Conservation (phyloP, 2,113 vertebrate species). For the Dermatemys mawii region DNA sequence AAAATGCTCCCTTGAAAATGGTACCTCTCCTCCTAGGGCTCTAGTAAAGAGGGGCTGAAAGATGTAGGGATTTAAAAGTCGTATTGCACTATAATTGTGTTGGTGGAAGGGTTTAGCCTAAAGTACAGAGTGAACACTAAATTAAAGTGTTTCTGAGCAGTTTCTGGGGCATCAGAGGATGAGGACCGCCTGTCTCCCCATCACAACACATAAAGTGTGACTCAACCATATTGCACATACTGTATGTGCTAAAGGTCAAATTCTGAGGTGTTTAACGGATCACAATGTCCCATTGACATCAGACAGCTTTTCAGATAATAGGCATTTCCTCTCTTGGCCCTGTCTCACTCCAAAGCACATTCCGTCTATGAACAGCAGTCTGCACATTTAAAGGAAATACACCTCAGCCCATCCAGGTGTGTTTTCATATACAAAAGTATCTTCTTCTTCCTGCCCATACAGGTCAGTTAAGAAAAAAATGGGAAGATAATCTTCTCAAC, state of each 20-base stretch:
- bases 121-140: too few species aligned
- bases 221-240: not conserved
- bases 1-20: too few species aligned
- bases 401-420: not conserved
- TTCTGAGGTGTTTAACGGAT: not conserved
- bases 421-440: not conserved
- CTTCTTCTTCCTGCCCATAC: not conserved
- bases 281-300: not conserved
- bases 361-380: not conserved
- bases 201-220: not conserved
- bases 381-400: not conserved
- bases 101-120: too few species aligned
- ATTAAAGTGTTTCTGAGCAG: too few species aligned
- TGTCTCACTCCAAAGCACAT: accelerated
- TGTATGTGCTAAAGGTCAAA: not conserved
- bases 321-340: accelerated
- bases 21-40: too few species aligned
- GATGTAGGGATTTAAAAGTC: too few species aligned
- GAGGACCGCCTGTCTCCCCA: too few species aligned
- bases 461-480: not conserved
- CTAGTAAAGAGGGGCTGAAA: too few species aligned
- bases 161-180: too few species aligned
- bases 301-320: not conserved
- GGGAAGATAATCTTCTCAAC: not conserved
- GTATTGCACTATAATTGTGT: too few species aligned